Evolutionary conservation across 64 coral and sea anemone genomes (phyloP), one percentile per base, ranked within the genome.

Genomic region (Actinia tenebrosa): DNA sequence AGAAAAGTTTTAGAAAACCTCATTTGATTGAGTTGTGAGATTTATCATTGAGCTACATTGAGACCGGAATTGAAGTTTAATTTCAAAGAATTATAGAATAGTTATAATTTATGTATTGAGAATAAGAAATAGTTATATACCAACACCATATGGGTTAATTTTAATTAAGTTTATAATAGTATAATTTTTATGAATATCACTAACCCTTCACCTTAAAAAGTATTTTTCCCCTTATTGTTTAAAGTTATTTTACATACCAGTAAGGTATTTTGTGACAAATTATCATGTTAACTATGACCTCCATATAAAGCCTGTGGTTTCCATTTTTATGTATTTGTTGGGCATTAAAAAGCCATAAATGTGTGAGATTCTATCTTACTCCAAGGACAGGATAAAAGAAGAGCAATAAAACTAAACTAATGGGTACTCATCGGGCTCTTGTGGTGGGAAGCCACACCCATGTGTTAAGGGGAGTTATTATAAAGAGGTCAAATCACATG

Each of bases 181-280:
- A 37, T 37, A 37, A 37, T 23, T 22, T 69, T 69, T 69, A 69
- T 69, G 64, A 69, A 69, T 69, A 10, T n/a, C 3, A 20, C 16
- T 43, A 79, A 79, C 77, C 77, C 77, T 79, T 79, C 77, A 79
- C 77, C 77, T 45, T 37, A 79, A 79, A 79, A 79, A 45, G 45
- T 45, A 7, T 44, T 79, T 79, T 79, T 44, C 4, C 77, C 30
- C 77, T 69, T 69, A 69, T 4, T 23, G 23, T n/a, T 69, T 5
- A 50, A 50, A 5, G 47, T 50, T 50, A 50, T 50, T 50, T 50
- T 50, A 50, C 47, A 50, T 50, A 37, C 30, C 30, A 37, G 30
- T n/a, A 69, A 23, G n/a, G 3, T 0, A 23, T 37, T 37, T 37
- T 37, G 30, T 37, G 30, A 37, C 30, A 37, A 37, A 37, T 37